Evolutionary conservation across 1,140 invertebrate species (phyloP).

Genomic region (Ruditapes philippinarum): DNA sequence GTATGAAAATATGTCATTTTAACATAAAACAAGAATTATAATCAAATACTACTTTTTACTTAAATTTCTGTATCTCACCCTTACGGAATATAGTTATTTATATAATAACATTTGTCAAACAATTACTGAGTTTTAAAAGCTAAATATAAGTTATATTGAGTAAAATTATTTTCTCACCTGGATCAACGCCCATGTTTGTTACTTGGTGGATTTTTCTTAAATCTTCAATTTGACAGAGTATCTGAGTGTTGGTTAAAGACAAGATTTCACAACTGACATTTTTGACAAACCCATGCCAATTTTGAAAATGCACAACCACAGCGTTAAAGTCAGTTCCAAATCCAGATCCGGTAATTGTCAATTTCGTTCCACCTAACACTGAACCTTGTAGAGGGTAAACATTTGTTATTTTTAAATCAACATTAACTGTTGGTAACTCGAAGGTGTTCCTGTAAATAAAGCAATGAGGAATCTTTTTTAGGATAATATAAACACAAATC

Average conservation of each 20-base stretch:
- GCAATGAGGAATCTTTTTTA: no score
- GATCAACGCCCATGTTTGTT: constrained; percentile 72
- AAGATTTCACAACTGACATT: constrained; percentile 69
- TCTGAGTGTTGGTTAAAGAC: constrained; percentile 57
- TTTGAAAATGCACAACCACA: constrained; percentile 74
- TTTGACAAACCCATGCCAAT: no score
- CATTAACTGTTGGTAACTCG: constrained; percentile 31
- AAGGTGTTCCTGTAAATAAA: background rate
- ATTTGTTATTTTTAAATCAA: constrained; percentile 70
- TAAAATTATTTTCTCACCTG: constrained; percentile 69
- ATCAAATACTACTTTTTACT: no score
- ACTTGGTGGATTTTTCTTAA: constrained; percentile 68
- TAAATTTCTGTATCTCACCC: no score
- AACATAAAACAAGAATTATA: no score
- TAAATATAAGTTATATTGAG: no score
- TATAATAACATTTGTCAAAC: background rate
- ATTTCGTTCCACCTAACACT: constrained; percentile 77
- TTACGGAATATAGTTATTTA: background rate
- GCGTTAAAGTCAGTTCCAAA: constrained; percentile 70
- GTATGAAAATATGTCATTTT: no score
- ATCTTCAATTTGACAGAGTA: constrained; percentile 74
- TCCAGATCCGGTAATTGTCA: constrained; percentile 79
- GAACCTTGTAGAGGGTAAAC: constrained; percentile 76
- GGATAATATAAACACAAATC: no score
- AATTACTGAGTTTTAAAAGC: background rate